Evolutionary conservation across 1,140 invertebrate species (phyloP), one percentile per base, ranked within the genome.

Genomic region (Lasaia peninsularis): DNA sequence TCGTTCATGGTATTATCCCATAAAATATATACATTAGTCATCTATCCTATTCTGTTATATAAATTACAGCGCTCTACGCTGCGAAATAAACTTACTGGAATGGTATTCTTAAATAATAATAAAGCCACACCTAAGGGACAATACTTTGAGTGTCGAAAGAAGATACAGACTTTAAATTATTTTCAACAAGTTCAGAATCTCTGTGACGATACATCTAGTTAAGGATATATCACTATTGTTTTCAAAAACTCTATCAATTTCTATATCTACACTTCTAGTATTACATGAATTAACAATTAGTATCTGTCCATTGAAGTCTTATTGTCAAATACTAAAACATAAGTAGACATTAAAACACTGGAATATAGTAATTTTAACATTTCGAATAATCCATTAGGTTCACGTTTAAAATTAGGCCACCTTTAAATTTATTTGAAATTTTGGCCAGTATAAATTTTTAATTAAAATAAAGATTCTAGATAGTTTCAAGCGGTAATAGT

Each of bases 311-410:
- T 40, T 2, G 9, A 40, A 40, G 16, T 9, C 16, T 20, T 48
- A 48, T 48, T 48, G 40, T 48, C 40, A 48, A 48, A 48, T 48
- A 10, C 40, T 48, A 48, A 48, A 21, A 48, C 20, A 12, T 5
- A 11, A n/a, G 20, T 16, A 10, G 20, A 20, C n/a, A 11, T 18
- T 48, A 20, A 48, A 48, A 21, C 10, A 48, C 11, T 21, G 11
- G 44, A n/a, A 48, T 20, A n/a, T 48, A 6, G 11, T 20, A n/a
- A 11, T 48, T 11, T 48, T 20, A 21, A 21, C n/a, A 10, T 48
- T 48, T 7, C 3, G n/a, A 18, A 48, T 20, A 7, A 9, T 44
- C 40, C 16, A 10, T 8, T 11, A 44, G 16, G 20, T 20, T 20
- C 40, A 44, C 40, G 2, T 44, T 44, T 6, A 11, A 44, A 44